Evolutionary conservation across 1,140 invertebrate species (phyloP).

Genomic region (Neocloeon triangulifer): DNA sequence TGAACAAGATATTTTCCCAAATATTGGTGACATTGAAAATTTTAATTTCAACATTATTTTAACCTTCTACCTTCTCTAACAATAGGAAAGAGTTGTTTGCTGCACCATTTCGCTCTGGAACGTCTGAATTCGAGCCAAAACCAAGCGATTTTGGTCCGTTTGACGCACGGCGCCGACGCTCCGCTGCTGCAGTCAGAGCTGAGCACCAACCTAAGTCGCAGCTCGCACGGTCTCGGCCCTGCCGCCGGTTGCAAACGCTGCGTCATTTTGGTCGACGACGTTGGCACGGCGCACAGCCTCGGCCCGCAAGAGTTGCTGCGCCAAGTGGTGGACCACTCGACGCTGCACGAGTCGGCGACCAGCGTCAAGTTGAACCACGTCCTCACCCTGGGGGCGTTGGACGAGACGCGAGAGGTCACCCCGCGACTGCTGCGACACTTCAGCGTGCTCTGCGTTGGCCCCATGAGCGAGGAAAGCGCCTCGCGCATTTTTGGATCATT

Average conservation of each 20-base stretch:
- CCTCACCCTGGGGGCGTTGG: slow-evolving; percentile 63
- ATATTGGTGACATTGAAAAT: too few species aligned
- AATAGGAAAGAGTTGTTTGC: slow-evolving; percentile 70
- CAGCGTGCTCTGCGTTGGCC: slow-evolving; percentile 65
- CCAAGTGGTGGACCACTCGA: slow-evolving; percentile 69
- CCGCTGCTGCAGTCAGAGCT: too few species aligned
- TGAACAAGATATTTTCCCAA: too few species aligned
- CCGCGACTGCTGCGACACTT: slow-evolving; percentile 68
- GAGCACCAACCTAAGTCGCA: too few species aligned
- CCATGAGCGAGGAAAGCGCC: slow-evolving; percentile 67
- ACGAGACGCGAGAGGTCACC: slow-evolving; percentile 63
- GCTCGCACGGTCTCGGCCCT: slow-evolving; percentile 68
- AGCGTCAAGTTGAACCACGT: slow-evolving; percentile 54
- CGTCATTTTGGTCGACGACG: slow-evolving; percentile 82
- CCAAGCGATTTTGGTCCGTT: too few species aligned
- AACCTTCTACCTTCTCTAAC: too few species aligned
- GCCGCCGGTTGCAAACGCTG: slow-evolving; percentile 43
- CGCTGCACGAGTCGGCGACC: slow-evolving; percentile 55
- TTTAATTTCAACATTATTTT: slow-evolving; percentile 71
- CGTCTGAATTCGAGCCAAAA: slow-evolving; percentile 65
- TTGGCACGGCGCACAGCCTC: slow-evolving; percentile 77
- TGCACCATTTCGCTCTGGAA: slow-evolving; percentile 51
- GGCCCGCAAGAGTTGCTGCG: slow-evolving; percentile 72
- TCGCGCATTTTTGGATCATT: slow-evolving; percentile 68
- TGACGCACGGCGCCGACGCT: slow-evolving; percentile 48